phyloP scores from a whole-genome alignment of 2,113 vertebrate genomes.

The Rana temporaria region DNA sequence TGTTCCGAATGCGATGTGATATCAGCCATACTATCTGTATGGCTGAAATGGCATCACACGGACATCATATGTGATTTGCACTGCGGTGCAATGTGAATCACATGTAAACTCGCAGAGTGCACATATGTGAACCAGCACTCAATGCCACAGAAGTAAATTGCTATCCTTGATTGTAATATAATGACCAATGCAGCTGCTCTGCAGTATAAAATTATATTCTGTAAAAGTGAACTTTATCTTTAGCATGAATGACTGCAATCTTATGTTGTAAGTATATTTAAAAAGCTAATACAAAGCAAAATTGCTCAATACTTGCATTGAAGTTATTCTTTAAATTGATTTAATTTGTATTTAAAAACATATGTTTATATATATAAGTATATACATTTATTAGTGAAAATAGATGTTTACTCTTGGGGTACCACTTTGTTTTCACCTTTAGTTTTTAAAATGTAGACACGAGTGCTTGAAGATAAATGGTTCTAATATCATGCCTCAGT shows the following conservation, averaged over 20 bases:
- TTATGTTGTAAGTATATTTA: neutral
- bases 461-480: constrained; percentile 62
- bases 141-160: too few species aligned
- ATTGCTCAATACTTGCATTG: neutral
- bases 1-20: too few species aligned
- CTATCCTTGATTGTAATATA: too few species aligned
- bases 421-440: constrained; percentile 50
- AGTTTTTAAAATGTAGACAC: constrained; percentile 61
- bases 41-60: too few species aligned
- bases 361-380: neutral
- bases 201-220: neutral
- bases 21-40: too few species aligned
- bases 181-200: neutral
- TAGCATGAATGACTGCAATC: neutral
- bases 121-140: too few species aligned
- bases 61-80: too few species aligned
- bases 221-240: neutral
- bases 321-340: neutral
- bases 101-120: too few species aligned
- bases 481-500: constrained; percentile 65
- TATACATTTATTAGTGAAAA: constrained; percentile 44
- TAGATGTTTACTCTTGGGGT: constrained; percentile 39
- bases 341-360: neutral
- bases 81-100: too few species aligned
- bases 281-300: neutral